A percentile compares a stretch with the other conserved stretches of the same genome.
Evolutionary conservation across 1,140 invertebrate species (phyloP).

Genomic region (Drosophila biarmipes): DNA sequence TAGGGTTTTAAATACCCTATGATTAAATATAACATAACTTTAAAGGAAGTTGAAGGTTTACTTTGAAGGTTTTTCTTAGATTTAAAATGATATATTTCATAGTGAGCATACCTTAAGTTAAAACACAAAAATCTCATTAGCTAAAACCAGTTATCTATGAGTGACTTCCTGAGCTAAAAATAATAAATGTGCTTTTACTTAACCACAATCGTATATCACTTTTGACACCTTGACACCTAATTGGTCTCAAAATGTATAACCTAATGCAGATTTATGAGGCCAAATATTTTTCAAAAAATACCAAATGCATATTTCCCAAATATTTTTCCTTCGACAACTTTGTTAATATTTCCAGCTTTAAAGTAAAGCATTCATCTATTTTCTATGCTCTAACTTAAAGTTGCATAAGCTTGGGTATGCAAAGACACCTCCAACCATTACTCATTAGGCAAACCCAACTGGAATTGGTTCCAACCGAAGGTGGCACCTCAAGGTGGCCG

Average conservation of each 20-base stretch:
- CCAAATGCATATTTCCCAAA: too few species aligned
- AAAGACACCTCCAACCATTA: conserved; percentile 15
- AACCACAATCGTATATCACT: neutral
- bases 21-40: neutral
- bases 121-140: neutral
- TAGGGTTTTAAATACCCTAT: neutral
- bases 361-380: neutral
- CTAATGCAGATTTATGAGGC: neutral
- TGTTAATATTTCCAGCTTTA: neutral
- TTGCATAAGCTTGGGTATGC: neutral
- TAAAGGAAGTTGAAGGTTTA: too few species aligned
- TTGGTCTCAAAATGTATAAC: neutral
- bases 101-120: neutral
- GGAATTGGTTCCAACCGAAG: conserved; percentile 17
- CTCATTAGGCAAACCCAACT: conserved; percentile 31
- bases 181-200: neutral
- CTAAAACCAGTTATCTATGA: neutral
- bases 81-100: neutral
- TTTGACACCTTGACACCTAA: conserved; percentile 6
- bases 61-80: neutral
- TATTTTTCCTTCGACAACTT: neutral
- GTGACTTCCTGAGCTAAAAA: neutral
- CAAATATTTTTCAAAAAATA: neutral
- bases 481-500: conserved; percentile 48
- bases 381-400: neutral